Evolutionary conservation across 23 tunicate species (phyloP).

Genomic region (Oikopleura dioica): DNA sequence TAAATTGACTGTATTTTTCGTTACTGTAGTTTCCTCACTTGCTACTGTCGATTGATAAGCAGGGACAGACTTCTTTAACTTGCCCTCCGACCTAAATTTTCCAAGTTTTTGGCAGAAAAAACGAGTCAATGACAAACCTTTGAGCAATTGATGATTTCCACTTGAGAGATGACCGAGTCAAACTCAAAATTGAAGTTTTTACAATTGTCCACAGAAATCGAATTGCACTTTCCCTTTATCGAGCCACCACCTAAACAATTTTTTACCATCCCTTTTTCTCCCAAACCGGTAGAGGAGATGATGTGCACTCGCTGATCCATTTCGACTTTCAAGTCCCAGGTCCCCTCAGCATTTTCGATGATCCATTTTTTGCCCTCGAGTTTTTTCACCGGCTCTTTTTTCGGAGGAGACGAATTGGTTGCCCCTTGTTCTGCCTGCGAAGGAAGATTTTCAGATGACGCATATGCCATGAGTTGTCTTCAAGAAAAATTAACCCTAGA

Average conservation of each 20-base stretch:
- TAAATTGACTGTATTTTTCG: background rate
- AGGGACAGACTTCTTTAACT: background rate
- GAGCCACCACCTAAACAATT: background rate
- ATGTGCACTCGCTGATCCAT: background rate
- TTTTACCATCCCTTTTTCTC: background rate
- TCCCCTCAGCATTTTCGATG: background rate
- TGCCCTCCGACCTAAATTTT: too few relatives aligned
- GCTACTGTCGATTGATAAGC: background rate
- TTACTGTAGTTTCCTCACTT: background rate
- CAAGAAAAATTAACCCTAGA: too few relatives aligned
- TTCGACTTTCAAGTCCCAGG: background rate
- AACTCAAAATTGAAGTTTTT: background rate
- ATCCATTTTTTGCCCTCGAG: background rate
- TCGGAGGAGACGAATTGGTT: too few relatives aligned
- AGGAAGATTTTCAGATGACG: too few relatives aligned
- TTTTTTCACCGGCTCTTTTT: background rate
- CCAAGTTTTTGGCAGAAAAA: too few relatives aligned
- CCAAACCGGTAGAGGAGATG: too few relatives aligned
- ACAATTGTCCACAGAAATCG: background rate
- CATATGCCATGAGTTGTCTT: too few relatives aligned
- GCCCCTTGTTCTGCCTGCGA: too few relatives aligned
- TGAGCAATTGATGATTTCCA: background rate
- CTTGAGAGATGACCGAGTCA: background rate
- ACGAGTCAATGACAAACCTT: too few relatives aligned
- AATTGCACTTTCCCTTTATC: background rate